These are phyloP conservation scores for Celastrina argiolus DNA, from an alignment of 2,888 invertebrate genomes.

Conservation along the genomic window DNA sequence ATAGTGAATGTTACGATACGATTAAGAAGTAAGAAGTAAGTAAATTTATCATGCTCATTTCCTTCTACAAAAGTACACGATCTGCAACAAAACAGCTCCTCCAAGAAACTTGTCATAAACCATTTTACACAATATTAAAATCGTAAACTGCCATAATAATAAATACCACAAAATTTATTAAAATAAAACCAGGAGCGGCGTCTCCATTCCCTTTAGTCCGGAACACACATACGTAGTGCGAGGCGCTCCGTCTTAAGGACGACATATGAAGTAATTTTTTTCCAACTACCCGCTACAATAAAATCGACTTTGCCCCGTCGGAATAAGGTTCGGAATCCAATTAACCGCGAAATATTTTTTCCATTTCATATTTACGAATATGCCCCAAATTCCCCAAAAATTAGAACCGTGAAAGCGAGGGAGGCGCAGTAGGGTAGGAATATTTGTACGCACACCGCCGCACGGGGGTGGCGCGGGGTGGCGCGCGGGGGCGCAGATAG, in stretches of 20 bases:
- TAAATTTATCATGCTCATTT: not conserved
- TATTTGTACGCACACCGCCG: constrained; percentile 50
- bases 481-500: constrained; percentile 64
- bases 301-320: constrained; percentile 42
- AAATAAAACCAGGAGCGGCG: constrained; percentile 33
- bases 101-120: not conserved
- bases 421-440: constrained; percentile 52
- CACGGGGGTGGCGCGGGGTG: constrained; percentile 40
- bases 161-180: constrained; percentile 21
- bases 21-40: no score
- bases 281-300: constrained; percentile 51
- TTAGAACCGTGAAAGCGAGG: constrained; percentile 78
- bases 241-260: constrained; percentile 78
- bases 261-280: constrained; percentile 79
- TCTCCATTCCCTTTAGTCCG: constrained; percentile 50
- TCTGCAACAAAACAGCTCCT: not conserved
- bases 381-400: constrained; percentile 79
- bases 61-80: not conserved
- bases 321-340: constrained; percentile 47
- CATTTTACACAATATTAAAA: not conserved
- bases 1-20: no score
- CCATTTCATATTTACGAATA: constrained; percentile 80
- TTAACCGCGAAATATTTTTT: constrained; percentile 72
- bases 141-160: not conserved
- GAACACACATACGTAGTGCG: constrained; percentile 74